A percentile compares a stretch with the other conserved stretches of the same genome.
Conservation (phyloP, 2,113 vertebrate species). For the Nicator chloris region DNA sequence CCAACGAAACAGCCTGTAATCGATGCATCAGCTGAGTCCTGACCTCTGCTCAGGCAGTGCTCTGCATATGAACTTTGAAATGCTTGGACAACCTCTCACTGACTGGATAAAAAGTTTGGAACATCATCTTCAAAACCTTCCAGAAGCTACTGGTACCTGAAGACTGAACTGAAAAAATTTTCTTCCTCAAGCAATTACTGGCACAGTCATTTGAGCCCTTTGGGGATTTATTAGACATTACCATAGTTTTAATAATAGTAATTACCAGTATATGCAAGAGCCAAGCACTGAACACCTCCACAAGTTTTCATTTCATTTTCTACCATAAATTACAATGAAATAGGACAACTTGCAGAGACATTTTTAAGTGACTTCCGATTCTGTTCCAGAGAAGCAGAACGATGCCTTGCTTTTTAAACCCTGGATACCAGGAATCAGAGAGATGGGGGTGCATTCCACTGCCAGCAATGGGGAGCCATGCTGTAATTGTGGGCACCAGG, state of each 20-base stretch:
- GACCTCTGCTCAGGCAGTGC: slow-evolving; percentile 66
- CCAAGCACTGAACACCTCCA: slow-evolving; percentile 34
- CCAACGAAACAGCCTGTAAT: slow-evolving; percentile 77
- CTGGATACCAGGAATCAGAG: slow-evolving; percentile 54
- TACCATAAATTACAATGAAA: neutral
- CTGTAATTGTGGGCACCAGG: slow-evolving; percentile 26
- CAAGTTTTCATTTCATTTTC: slow-evolving; percentile 29
- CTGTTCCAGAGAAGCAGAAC: slow-evolving; percentile 40
- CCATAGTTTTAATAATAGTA: slow-evolving; percentile 41
- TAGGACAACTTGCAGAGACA: neutral
- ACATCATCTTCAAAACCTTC: slow-evolving; percentile 35
- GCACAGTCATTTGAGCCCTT: slow-evolving; percentile 42
- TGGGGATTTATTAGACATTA: slow-evolving; percentile 29
- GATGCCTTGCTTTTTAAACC: slow-evolving; percentile 69
- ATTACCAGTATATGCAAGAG: slow-evolving; percentile 47
- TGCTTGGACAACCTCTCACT: slow-evolving; percentile 26
- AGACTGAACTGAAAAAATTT: slow-evolving; percentile 60
- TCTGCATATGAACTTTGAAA: slow-evolving; percentile 42
- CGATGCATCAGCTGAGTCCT: slow-evolving; percentile 80
- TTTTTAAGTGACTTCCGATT: neutral
- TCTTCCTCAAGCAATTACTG: slow-evolving; percentile 49
- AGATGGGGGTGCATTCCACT: slow-evolving; percentile 52
- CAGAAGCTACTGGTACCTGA: slow-evolving; percentile 64
- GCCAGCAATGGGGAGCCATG: slow-evolving; percentile 23
- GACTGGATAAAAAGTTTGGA: slow-evolving; percentile 60